These are phyloP conservation scores for Corydoras maculifer DNA, from an alignment of 2,113 vertebrate genomes.

Conservation along the genomic window DNA sequence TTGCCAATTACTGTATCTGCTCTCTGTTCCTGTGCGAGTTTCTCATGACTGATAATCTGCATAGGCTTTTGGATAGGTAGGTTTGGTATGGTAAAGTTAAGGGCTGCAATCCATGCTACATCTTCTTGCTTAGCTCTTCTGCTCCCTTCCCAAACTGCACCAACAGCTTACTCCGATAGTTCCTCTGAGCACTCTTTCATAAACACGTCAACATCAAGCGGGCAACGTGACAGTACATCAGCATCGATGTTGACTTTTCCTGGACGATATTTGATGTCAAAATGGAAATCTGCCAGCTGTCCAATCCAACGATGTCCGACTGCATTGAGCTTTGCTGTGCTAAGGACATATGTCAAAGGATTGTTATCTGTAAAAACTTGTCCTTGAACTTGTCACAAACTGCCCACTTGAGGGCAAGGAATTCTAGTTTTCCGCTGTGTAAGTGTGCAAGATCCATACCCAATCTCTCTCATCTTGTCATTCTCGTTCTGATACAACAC, in stretches of 20 bases:
- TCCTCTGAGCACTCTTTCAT: conserved; percentile 4
- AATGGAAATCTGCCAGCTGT: conserved; percentile 3
- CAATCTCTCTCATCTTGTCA: background rate
- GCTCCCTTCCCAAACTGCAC: conserved; percentile 4
- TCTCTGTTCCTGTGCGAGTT: background rate
- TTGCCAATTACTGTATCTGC: background rate
- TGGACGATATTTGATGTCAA: conserved; percentile 1
- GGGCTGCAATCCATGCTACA: conserved; percentile 28
- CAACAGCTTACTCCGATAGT: conserved; percentile 1
- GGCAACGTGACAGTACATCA: background rate
- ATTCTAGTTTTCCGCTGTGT: background rate
- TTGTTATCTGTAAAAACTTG: background rate
- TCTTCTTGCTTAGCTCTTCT: conserved; percentile 6
- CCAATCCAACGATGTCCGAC: background rate
- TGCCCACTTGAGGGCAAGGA: background rate
- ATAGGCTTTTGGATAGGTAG: background rate
- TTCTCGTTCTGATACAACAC: background rate
- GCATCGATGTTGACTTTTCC: background rate
- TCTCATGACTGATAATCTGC: background rate
- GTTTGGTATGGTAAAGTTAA: conserved; percentile 7
- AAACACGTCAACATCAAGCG: background rate
- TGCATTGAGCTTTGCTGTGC: background rate
- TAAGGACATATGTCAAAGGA: background rate
- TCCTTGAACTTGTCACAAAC: background rate
- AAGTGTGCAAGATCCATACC: background rate